Percentiles rank a stretch among this genome's conserved stretches.
Conservation (phyloP, 30 jellyfish, hydroid and myxozoan genomes). For the Hydra vulgaris region DNA sequence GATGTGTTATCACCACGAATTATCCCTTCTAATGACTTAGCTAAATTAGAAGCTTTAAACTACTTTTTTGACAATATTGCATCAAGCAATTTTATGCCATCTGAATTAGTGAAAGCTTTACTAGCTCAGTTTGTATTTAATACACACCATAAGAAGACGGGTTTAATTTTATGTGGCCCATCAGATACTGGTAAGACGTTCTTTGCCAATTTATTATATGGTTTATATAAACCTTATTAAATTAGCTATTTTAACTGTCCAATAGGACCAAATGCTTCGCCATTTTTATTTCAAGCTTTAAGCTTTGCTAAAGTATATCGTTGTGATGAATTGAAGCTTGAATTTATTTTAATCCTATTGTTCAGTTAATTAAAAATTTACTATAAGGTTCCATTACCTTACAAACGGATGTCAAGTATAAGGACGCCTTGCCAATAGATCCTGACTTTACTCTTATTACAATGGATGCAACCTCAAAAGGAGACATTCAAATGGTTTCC, state of each 20-base stretch:
- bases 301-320: background rate
- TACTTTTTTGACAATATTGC: background rate
- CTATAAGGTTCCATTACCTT: background rate
- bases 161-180: background rate
- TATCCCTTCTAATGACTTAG: too few species aligned
- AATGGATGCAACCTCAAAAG: background rate
- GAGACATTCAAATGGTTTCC: background rate
- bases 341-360: too few species aligned
- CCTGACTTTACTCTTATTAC: background rate
- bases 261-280: background rate
- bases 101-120: background rate
- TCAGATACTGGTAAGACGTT: background rate
- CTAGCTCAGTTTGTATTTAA: background rate
- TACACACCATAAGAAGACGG: background rate
- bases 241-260: background rate
- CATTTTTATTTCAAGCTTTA: background rate
- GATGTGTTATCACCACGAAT: background rate
- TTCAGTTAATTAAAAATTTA: too few species aligned
- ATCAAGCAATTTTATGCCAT: too few species aligned
- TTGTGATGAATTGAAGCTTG: background rate
- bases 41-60: background rate
- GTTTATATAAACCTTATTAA: background rate
- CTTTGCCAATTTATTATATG: background rate
- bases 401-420: background rate
- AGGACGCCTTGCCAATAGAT: background rate